phyloP scores from a whole-genome alignment of 2,113 vertebrate species.

The Neofelis nebulosa region DNA sequence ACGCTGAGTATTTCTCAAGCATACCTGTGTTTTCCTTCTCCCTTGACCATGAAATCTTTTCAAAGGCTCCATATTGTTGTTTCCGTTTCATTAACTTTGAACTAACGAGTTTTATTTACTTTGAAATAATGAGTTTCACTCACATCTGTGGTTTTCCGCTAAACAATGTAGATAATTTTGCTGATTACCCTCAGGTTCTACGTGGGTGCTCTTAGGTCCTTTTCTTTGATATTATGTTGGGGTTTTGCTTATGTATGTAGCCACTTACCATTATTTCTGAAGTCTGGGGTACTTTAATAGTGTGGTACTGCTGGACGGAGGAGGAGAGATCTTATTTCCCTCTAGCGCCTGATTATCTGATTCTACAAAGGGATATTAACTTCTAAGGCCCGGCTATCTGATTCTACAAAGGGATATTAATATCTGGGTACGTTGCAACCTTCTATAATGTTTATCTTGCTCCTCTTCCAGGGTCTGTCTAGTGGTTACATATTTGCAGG shows the following conservation, averaged over 20 bases:
- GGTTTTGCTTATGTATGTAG: neutral
- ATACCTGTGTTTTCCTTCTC: neutral
- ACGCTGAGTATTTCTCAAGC: neutral
- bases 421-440: neutral
- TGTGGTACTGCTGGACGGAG: neutral
- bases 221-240: neutral
- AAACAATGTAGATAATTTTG: conserved; percentile 1
- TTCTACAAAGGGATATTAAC: neutral
- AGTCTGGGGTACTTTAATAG: neutral
- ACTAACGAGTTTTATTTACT: neutral
- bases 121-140: conserved; percentile 23
- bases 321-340: neutral
- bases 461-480: neutral
- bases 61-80: neutral
- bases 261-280: conserved; percentile 5
- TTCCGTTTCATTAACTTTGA: conserved; percentile 21
- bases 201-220: neutral
- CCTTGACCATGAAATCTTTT: neutral
- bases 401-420: conserved; percentile 2
- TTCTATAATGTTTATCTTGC: neutral
- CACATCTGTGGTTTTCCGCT: neutral
- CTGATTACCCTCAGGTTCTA: neutral
- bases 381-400: neutral
- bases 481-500: neutral
- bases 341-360: neutral